phyloP scores from a whole-genome alignment of 2,113 vertebrate species.

The Trogon melanurus region DNA sequence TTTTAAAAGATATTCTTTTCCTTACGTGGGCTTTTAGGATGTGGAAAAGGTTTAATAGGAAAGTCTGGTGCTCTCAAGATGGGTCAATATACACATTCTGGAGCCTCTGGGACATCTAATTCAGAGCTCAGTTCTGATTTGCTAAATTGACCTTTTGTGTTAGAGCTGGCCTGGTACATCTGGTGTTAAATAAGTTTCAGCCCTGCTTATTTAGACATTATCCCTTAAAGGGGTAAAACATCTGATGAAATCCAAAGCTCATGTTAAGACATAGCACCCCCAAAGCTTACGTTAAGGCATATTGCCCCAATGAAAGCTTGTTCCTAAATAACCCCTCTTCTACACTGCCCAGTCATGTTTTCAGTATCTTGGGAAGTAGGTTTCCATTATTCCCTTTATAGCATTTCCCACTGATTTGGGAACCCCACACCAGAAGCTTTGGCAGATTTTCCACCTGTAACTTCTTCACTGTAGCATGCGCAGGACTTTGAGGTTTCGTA shows the following conservation, averaged over 20 bases:
- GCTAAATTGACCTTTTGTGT: background rate
- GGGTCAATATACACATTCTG: background rate
- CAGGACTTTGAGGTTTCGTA: background rate
- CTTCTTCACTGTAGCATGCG: background rate
- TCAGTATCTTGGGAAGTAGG: background rate
- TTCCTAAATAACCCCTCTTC: background rate
- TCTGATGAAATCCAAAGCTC: constrained; percentile 24
- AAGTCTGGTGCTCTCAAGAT: background rate
- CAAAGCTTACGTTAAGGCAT: background rate
- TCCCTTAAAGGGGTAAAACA: background rate
- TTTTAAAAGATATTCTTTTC: background rate
- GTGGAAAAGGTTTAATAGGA: background rate
- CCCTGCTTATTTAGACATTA: background rate
- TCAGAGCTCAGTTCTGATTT: background rate
- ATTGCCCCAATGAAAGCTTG: background rate
- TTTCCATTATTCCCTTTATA: background rate
- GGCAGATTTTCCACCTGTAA: background rate
- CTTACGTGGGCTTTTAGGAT: background rate
- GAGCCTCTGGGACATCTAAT: background rate
- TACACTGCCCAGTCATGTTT: background rate
- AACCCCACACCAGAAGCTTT: background rate
- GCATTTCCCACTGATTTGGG: background rate
- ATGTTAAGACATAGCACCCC: background rate
- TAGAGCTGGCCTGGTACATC: background rate
- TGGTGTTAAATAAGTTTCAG: constrained; percentile 12